Conservation (phyloP, 2,888 invertebrate species). For the Gari tellinella region DNA sequence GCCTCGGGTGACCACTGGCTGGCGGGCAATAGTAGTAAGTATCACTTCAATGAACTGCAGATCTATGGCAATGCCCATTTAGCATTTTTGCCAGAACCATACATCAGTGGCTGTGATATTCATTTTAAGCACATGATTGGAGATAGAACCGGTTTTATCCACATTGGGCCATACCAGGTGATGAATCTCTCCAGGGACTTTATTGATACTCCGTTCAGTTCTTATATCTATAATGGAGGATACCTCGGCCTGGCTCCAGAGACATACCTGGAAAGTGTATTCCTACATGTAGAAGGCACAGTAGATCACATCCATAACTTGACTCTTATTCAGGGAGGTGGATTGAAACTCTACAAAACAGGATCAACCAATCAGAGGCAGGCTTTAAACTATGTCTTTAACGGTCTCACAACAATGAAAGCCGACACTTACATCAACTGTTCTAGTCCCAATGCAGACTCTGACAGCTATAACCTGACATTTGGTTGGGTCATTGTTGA, state of each 20-base stretch:
- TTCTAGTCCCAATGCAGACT: constrained; percentile 68
- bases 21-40: constrained; percentile 61
- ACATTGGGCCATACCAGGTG: constrained; percentile 73
- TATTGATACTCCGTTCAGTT: constrained; percentile 75
- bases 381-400: constrained; percentile 64
- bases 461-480: constrained; percentile 64
- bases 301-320: constrained; percentile 74
- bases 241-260: constrained; percentile 75
- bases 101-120: constrained; percentile 57
- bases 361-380: constrained; percentile 69
- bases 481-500: constrained; percentile 69
- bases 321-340: constrained; percentile 73
- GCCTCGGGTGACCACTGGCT: constrained; percentile 65
- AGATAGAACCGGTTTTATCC: constrained; percentile 73
- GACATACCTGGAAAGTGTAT: constrained; percentile 71
- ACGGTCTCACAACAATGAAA: constrained; percentile 72
- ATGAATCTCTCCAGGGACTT: constrained; percentile 70
- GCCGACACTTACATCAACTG: constrained; percentile 71
- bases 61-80: constrained; percentile 76
- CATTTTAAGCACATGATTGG: constrained; percentile 77
- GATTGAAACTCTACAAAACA: constrained; percentile 66
- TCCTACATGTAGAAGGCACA: constrained; percentile 72
- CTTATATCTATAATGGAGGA: constrained; percentile 72
- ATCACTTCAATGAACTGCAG: constrained; percentile 72
- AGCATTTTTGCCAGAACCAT: constrained; percentile 70